Evolutionary conservation across 2,888 invertebrate genomes (phyloP), one percentile per base, ranked within the genome.

Genomic region (Drosophila macrospina): DNA sequence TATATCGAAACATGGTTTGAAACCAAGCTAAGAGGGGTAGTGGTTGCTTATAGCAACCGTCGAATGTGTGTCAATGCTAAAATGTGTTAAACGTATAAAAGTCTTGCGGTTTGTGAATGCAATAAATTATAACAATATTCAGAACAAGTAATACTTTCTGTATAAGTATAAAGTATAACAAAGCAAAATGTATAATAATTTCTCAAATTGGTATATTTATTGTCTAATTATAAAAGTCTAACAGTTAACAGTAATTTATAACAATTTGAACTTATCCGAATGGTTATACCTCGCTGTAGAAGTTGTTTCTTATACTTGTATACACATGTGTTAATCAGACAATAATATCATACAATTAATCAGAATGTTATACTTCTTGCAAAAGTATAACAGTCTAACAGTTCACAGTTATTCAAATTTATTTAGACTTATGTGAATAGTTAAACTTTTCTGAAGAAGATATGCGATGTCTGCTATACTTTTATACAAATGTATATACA

Each of bases 1-100:
- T 36, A 44, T 24, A 15, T 1, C 1, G 8, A 6, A 15, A 20
- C 0, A 6, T 15, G 54, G 72, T 65, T 44, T 34, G 3, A 45
- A 51, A 50, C 32, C 26, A 0, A 6, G 7, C 57, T 69, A 4
- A 0, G 0, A 3, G 50, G 42, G 71, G 5, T 26, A 7, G 2
- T 36, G 47, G 16, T 13, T 6, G 8, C 6, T 55, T 28, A 41
- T 26, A 36, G 16, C 54, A 39, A 15, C 16, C 7, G 36, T n/a
- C 15, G 13, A 37, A 26, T 0, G 0, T n/a, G 0, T 20, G n/a
- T 42, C 24, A 11, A 11, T 2, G 20, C 11, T 41, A 10, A 4
- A 13, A 44, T n/a, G 2, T 28, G 13, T 45, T 45, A 15, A 28
- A 28, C 28, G 2, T 11, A n/a, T 11, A 41, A 20, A 2, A 20